These are phyloP conservation scores for Zophobas atratus DNA, from an alignment of 1,140 invertebrate species.

Conservation along the genomic window DNA sequence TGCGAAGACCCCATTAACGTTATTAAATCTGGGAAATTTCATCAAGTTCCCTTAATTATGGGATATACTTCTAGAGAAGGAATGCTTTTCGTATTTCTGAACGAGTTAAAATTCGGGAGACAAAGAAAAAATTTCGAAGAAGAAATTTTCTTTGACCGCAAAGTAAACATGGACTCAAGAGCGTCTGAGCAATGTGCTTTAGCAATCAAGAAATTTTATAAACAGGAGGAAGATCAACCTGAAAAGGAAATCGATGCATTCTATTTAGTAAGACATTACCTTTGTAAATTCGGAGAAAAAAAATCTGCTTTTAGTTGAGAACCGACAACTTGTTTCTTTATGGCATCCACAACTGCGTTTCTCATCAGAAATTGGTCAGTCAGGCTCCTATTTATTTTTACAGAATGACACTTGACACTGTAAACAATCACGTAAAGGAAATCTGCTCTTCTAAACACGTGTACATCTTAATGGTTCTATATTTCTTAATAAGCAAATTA, in stretches of 20 bases:
- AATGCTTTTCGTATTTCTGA: slow-evolving; percentile 63
- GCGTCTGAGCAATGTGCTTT: slow-evolving; percentile 67
- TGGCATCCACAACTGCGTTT: slow-evolving; percentile 69
- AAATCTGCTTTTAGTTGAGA: slow-evolving; percentile 60
- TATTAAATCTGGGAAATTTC: slow-evolving; percentile 62
- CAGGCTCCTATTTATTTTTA: slow-evolving; percentile 70
- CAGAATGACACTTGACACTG: slow-evolving; percentile 70
- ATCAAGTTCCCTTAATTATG: slow-evolving; percentile 71
- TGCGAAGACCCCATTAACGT: slow-evolving; percentile 70
- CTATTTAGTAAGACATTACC: slow-evolving; percentile 55
- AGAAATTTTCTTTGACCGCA: slow-evolving; percentile 68
- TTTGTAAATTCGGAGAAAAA: slow-evolving; percentile 5
- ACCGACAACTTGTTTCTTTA: slow-evolving; percentile 68
- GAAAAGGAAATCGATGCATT: slow-evolving; percentile 63
- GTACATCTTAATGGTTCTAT: slow-evolving; percentile 54
- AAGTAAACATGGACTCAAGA: slow-evolving; percentile 67
- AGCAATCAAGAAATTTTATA: slow-evolving; percentile 71
- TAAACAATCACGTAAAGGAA: slow-evolving; percentile 71
- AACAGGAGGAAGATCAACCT: slow-evolving; percentile 67
- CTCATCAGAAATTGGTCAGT: slow-evolving; percentile 67
- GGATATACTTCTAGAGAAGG: slow-evolving; percentile 68
- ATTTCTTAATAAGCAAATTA: slow-evolving; percentile 24
- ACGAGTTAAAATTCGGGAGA: slow-evolving; percentile 64
- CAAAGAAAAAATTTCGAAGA: slow-evolving; percentile 69
- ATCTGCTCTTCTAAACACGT: slow-evolving; percentile 65